These are phyloP conservation scores for Diorhabda elongata DNA, from an alignment of 1,140 invertebrate genomes.

Conservation along the genomic window DNA sequence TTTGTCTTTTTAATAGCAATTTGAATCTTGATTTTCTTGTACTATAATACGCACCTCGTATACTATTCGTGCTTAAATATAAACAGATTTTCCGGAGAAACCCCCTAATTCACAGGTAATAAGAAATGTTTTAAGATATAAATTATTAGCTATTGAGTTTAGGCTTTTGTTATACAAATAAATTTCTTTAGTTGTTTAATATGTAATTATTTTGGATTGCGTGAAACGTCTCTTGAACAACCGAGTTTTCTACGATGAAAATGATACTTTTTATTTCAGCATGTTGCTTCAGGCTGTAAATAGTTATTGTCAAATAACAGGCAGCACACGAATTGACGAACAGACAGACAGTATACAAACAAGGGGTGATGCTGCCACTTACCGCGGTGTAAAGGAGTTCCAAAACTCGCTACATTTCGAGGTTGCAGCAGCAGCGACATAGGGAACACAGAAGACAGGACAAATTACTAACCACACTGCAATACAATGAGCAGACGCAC, in stretches of 20 bases:
- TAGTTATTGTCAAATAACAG: conserved; percentile 33
- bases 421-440: conserved; percentile 64
- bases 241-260: background rate
- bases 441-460: conserved; percentile 71
- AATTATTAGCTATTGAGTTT: too few species aligned
- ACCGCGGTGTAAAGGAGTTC: conserved; percentile 95
- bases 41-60: too few species aligned
- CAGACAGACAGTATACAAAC: conserved; percentile 45
- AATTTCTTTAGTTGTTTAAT: too few species aligned
- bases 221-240: background rate
- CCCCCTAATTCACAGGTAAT: too few species aligned
- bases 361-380: conserved; percentile 69
- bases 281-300: conserved; percentile 18
- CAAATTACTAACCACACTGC: conserved; percentile 65
- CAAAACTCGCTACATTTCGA: conserved; percentile 84
- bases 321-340: conserved; percentile 47
- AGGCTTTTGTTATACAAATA: too few species aligned
- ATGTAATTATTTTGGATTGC: too few species aligned
- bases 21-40: too few species aligned
- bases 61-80: too few species aligned
- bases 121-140: too few species aligned
- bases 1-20: too few species aligned
- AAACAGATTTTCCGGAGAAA: too few species aligned
- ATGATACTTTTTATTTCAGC: background rate
- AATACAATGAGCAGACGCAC: conserved; percentile 51